Conservation (phyloP, 2,888 invertebrate species). For the Cephus pulcher region DNA sequence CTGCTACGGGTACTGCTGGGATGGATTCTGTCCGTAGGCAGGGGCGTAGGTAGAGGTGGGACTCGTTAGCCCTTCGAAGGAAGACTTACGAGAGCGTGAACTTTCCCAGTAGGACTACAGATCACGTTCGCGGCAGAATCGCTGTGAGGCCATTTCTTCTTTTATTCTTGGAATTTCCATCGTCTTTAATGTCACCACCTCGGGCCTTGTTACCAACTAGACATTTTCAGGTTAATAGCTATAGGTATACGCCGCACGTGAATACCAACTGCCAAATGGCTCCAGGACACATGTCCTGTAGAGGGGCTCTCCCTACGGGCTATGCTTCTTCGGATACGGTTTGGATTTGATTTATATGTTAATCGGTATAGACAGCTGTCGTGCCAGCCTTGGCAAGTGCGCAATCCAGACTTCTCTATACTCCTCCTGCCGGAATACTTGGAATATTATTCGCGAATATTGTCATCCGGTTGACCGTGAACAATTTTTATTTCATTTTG, state of each 20-base stretch:
- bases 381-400: conserved; percentile 45
- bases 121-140: conserved; percentile 25
- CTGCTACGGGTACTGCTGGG: background rate
- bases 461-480: background rate
- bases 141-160: background rate
- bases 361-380: conserved; percentile 55
- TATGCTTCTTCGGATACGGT: background rate
- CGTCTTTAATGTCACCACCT: background rate
- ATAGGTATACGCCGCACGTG: background rate
- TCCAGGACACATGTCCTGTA: background rate
- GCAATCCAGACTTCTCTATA: conserved; percentile 13
- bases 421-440: background rate
- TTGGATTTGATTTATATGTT: conserved; percentile 64
- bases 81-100: conserved; percentile 42
- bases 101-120: conserved; percentile 36
- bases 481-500: background rate
- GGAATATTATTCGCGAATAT: background rate
- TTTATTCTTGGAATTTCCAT: background rate
- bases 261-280: background rate
- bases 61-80: conserved; percentile 47
- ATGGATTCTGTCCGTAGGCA: background rate
- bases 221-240: background rate
- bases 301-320: background rate
- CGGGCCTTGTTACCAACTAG: background rate
- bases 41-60: conserved; percentile 4